Base-by-base conservation (phyloP, 2,113 vertebrate genomes). In the Laticauda colubrina region DNA sequence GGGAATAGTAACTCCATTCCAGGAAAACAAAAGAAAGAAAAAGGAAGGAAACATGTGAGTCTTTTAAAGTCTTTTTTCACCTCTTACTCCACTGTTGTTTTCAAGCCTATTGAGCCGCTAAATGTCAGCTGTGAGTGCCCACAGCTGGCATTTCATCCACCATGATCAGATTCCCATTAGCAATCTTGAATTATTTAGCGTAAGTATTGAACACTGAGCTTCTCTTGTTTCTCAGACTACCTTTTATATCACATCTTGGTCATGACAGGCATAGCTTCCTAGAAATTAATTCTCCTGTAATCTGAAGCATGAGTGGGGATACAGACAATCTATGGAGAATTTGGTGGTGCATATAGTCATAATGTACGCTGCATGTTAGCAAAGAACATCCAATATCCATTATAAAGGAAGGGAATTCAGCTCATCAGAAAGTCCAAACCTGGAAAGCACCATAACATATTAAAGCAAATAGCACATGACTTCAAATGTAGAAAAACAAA, bases 171-270 rank as follows among this genome's bases (percentile, higher is more conserved):
- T 97, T 97, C 96, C 98, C 97, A 97, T 98, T 98, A 98, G 95
- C 85, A 91, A 94, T 94, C 90, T 91, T 98, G 95, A 98, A 98
- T 98, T 98, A 98, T 98, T 98, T 98, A 98, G 95, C 96, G 94
- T 94, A 95, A 94, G 93, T 96, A 94, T 43, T 3, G 6, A 96
- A 93, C 94, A 89, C 11, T 92, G 61, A 94, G 95, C 94, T 94
- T 96, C 95, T 95, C 2, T 92, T 93, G 0, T 91, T 92, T 94
- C 94, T 88, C 94, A 90, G 87, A 57, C 85, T 29, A 4, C 93
- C 90, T 94, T 96, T 96, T 94, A 94, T 23, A 64, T 91, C 91
- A 91, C 55, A 20, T 86, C 86, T 0, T 0, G 26, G 24, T 11
- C 18, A 53, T 64, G n/a, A 45, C 56, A 92, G 86, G 61, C 29